Evolutionary conservation across 1,140 invertebrate genomes (phyloP).

Genomic region (Phymastichus coffea): DNA sequence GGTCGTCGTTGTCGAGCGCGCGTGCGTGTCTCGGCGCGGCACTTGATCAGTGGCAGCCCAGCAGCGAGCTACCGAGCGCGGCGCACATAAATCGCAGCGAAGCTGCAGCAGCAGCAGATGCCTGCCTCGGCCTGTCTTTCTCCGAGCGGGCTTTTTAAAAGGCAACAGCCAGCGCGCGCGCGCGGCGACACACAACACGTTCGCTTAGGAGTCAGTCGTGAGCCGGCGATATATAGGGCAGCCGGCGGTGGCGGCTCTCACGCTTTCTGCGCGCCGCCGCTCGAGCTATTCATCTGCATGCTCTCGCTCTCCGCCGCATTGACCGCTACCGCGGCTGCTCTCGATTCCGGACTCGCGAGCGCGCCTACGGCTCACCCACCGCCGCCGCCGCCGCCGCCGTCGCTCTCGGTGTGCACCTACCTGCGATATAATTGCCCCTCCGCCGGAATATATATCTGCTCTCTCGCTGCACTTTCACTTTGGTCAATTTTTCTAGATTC

Average conservation of each 20-base stretch:
- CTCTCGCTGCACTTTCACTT: slow-evolving; percentile 17
- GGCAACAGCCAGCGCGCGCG: background rate
- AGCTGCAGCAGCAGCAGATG: too few species aligned
- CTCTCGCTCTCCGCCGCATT: background rate
- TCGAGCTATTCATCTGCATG: slow-evolving; percentile 26
- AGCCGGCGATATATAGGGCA: slow-evolving; percentile 26
- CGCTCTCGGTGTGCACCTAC: background rate
- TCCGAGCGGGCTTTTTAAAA: background rate
- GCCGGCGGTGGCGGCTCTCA: slow-evolving; percentile 16
- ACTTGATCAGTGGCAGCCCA: background rate
- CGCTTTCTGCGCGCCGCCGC: slow-evolving; percentile 22
- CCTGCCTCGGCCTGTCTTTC: too few species aligned
- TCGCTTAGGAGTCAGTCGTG: too few species aligned
- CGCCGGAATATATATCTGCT: slow-evolving; percentile 9
- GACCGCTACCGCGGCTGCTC: slow-evolving; percentile 15
- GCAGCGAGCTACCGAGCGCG: background rate
- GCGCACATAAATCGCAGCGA: background rate
- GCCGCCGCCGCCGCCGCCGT: background rate
- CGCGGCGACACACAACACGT: too few species aligned
- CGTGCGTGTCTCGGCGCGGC: background rate
- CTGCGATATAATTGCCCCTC: background rate
- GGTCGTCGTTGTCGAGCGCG: background rate
- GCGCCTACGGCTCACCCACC: background rate
- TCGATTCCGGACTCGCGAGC: background rate
- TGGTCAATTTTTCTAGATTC: slow-evolving; percentile 20